These are phyloP conservation scores for Ips typographus DNA, from an alignment of 1,140 invertebrate species.

Conservation along the genomic window DNA sequence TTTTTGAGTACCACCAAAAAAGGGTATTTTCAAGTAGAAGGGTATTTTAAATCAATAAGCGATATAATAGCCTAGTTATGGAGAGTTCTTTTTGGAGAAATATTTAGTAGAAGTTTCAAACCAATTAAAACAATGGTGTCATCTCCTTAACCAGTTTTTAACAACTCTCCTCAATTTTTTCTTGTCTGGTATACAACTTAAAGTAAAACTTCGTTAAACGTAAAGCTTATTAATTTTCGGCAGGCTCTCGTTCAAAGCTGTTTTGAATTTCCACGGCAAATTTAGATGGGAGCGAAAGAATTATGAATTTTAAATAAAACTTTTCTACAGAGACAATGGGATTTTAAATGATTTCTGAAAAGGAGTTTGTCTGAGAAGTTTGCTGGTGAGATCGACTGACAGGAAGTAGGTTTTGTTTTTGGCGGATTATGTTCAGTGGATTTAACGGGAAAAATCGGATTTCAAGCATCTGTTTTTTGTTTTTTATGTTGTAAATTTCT, in stretches of 20 bases:
- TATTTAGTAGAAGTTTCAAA: no score
- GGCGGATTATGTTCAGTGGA: constrained; percentile 10
- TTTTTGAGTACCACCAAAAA: no score
- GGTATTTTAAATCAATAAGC: no score
- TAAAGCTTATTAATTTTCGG: constrained; percentile 25
- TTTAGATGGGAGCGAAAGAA: constrained; percentile 22
- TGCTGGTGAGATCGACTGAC: constrained; percentile 11
- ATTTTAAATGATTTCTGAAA: constrained; percentile 18
- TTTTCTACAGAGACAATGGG: constrained; percentile 12
- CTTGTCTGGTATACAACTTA: constrained; percentile 17
- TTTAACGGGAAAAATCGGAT: constrained; percentile 14
- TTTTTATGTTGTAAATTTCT: not conserved
- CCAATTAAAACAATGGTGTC: no score
- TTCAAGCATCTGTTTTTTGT: not conserved
- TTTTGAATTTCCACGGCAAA: constrained; percentile 17
- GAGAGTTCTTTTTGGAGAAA: no score
- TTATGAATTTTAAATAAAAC: constrained; percentile 28
- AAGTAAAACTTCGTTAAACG: constrained; percentile 15
- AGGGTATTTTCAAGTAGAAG: no score
- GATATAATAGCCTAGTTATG: no score
- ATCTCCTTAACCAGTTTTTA: no score
- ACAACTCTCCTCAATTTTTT: not conserved
- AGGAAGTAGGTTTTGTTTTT: constrained; percentile 3
- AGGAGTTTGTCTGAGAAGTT: constrained; percentile 17
- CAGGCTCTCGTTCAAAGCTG: constrained; percentile 21